Conservation (phyloP, 2,888 invertebrate genomes). For the Eristalis pertinax region DNA sequence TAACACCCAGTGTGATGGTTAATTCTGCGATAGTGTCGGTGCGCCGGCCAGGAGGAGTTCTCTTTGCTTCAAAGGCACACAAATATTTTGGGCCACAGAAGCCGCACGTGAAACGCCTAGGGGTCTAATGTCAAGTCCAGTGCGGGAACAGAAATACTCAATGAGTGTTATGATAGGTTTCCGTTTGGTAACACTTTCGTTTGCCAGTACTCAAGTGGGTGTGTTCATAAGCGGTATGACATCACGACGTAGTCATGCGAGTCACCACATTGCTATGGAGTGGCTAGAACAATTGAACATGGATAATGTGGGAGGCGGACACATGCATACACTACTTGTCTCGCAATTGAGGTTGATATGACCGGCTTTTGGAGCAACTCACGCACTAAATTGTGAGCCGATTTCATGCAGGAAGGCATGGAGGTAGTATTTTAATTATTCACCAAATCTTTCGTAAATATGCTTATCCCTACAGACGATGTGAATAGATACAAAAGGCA, state of each 20-base stretch:
- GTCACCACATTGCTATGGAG: not conserved
- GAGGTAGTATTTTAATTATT: too few relatives aligned
- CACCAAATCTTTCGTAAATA: too few relatives aligned
- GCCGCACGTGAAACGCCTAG: constrained; percentile 21
- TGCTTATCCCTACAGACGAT: too few relatives aligned
- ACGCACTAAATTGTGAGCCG: not conserved
- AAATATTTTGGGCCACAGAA: not conserved
- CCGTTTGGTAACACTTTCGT: constrained; percentile 23
- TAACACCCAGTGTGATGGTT: not conserved
- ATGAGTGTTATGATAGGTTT: constrained; percentile 13
- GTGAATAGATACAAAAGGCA: too few relatives aligned
- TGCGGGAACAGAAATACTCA: not conserved
- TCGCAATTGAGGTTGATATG: too few relatives aligned
- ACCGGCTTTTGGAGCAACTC: not conserved
- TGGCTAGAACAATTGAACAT: not conserved
- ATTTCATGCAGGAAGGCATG: too few relatives aligned
- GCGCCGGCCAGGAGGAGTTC: not conserved
- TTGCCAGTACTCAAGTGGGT: not conserved
- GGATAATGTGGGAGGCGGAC: not conserved
- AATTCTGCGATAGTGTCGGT: not conserved
- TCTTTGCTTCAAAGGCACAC: not conserved
- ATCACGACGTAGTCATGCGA: not conserved
- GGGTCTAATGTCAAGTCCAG: constrained; percentile 12
- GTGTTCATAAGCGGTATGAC: constrained; percentile 3
- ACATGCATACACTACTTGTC: too few relatives aligned